Conservation (phyloP, 2,113 vertebrate species). For the Fulmarus glacialis region DNA sequence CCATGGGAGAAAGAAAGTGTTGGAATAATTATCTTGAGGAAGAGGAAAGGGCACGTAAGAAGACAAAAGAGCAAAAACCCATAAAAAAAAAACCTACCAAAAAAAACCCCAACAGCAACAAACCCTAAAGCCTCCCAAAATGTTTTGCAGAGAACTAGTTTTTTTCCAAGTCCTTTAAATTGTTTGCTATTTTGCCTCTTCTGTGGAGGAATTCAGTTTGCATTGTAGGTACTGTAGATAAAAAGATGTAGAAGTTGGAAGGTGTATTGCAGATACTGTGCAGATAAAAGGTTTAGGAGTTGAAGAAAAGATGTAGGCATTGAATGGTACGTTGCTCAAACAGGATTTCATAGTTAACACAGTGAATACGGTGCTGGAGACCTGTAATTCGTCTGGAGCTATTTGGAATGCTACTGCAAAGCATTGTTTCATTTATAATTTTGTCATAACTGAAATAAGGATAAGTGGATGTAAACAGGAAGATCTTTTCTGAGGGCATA, state of each 20-base stretch:
- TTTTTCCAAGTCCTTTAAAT: not conserved
- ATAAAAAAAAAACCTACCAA: not conserved
- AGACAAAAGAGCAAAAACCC: not conserved
- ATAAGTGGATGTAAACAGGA: not conserved
- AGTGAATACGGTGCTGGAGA: not conserved
- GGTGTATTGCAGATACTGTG: not conserved
- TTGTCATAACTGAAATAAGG: not conserved
- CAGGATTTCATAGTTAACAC: not conserved
- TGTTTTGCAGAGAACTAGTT: not conserved
- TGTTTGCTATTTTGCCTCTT: not conserved
- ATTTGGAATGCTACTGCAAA: not conserved
- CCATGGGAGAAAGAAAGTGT: not conserved
- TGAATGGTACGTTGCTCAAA: not conserved
- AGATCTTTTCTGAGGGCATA: not conserved
- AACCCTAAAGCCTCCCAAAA: not conserved
- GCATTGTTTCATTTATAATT: not conserved
- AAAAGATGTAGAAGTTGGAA: not conserved
- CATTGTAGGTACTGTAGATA: not conserved
- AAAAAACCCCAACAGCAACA: not conserved
- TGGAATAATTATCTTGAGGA: not conserved
- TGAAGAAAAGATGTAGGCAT: not conserved
- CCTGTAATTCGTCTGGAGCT: not conserved
- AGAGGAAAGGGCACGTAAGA: not conserved
- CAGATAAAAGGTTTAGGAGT: not conserved
- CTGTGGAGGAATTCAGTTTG: not conserved